Base-by-base conservation (phyloP, 2,888 invertebrate species). In the Calameuta pallipes region DNA sequence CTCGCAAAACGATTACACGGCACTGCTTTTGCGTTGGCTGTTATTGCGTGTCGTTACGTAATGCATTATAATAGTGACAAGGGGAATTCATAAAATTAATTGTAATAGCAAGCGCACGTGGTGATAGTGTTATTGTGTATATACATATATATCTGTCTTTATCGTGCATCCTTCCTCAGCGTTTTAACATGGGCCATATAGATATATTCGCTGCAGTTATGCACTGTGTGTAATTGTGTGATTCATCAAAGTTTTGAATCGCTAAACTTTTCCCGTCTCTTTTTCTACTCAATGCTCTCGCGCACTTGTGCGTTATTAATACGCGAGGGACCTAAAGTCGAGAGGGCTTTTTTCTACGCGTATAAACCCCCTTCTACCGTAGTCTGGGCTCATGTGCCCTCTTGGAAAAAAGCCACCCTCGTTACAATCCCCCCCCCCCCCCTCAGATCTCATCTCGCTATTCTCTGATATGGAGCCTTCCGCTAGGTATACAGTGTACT, bases 231-330 rank as follows among this genome's bases (percentile, higher is more conserved):
- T 23, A 56, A 56, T 9, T 2, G 56, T 9, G 23, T 23, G 56
- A 56, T 56, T 56, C 56, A 23, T 56, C 56, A 2, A 9, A 56
- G 23, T 23, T 15, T 15, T 15, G 23, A 56, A 23, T 23, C 9
- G 23, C 56, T 56, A 0, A 56, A 23, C 9, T 56, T 56, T 23
- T 56, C 9, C 23, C 56, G 56, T 23, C 76, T 70, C 73, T 76
- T 69, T 74, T 77, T 71, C 9, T 56, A 56, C 56, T 56, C 56
- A 23, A 56, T 56, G 23, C 56, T 56, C 23, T 9, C 56, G 56
- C 23, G 56, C 56, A 23, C 56, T 56, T 56, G 80, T 85, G 81
- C 85, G 84, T 85, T 86, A 86, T 86, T 86, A 86, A 86, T 86
- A 86, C 84, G 81, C 84, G 80, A 78, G 79, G 56, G 56, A 56